A percentile compares a stretch with the other conserved stretches of the same genome.
These are phyloP conservation scores for Hippocampus kuda DNA, from an alignment of 2,797 vertebrate species.

Conservation along the genomic window DNA sequence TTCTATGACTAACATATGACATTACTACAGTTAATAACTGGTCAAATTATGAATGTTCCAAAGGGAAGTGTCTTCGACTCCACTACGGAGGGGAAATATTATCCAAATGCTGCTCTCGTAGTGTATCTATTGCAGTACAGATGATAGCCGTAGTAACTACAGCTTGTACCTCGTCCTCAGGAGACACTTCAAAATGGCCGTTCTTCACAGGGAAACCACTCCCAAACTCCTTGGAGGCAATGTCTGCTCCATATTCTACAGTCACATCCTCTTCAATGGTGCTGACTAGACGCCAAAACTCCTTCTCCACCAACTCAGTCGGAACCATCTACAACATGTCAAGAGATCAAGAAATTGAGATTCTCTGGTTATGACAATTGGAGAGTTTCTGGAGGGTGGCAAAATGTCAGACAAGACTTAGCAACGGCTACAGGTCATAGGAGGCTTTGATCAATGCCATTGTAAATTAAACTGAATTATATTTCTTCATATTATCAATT, in stretches of 20 bases:
- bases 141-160: neutral
- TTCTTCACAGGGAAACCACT: slow-evolving; percentile 91
- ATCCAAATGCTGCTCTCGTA: neutral
- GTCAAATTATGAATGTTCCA: neutral
- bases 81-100: neutral
- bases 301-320: slow-evolving; percentile 95
- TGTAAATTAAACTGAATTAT: neutral
- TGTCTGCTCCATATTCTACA: slow-evolving; percentile 96
- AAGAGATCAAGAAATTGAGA: neutral
- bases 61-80: too few species aligned
- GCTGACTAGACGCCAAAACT: slow-evolving; percentile 95
- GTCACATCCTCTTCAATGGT: slow-evolving; percentile 97
- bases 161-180: slow-evolving; percentile 81
- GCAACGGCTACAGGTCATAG: too few species aligned
- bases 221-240: slow-evolving; percentile 96
- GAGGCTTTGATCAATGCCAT: too few species aligned
- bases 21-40: neutral
- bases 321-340: slow-evolving; percentile 83
- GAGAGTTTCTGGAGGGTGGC: neutral
- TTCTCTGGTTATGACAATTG: neutral
- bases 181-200: slow-evolving; percentile 76
- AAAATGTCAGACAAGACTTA: too few species aligned
- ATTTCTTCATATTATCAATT: too few species aligned
- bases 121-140: neutral
- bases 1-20: neutral